Base-by-base conservation (phyloP, 1,140 invertebrate genomes). In the Diachasma alloeum region DNA sequence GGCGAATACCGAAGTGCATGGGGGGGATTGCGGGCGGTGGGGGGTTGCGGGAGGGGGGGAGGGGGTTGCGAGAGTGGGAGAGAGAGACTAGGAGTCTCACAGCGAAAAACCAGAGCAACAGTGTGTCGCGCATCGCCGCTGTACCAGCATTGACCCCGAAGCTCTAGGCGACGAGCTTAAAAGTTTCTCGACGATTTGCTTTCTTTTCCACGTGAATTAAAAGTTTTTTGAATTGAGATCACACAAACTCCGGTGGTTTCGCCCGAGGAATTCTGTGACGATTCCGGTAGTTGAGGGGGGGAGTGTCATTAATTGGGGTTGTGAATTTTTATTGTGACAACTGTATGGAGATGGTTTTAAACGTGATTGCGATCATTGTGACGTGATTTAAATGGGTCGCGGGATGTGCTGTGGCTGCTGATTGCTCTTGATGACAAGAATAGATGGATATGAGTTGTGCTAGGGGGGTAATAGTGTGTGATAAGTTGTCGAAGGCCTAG, bases 81-180 rank as follows among this genome's bases (percentile, higher is more conserved):
- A 53, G 8, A 11, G 48, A 24, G 72, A 72, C 78, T 76, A 77
- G 66, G 78, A 79, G 66, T 56, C 68, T 46, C 71, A 75, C 78
- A 70, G 69, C 73, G 79, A 84, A 72, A 79, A 76, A 68, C 39
- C 75, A 67, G 83, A 86, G 86, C 86, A 87, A 87, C 86, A 87
- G 86, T 87, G 84, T 87, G 85, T 84, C 84, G 86, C 84, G 86
- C 84, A 85, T 81, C 83, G 79, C 80, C 81, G 77, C 70, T 42
- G 53, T 81, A 80, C 53, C 81, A 83, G 67, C 72, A 63, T 85
- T 63, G 72, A 72, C 59, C 24, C 19, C 4, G 26, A 63, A 42
- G 9, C 24, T 63, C 8, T 2, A 15, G 24, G 3, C 4, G 4
- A 63, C 8, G 8, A 13, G 15, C 11, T 63, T 26, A 24, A 31